Conservation (phyloP, 2,797 vertebrate genomes). For the Neostethus bicornis region DNA sequence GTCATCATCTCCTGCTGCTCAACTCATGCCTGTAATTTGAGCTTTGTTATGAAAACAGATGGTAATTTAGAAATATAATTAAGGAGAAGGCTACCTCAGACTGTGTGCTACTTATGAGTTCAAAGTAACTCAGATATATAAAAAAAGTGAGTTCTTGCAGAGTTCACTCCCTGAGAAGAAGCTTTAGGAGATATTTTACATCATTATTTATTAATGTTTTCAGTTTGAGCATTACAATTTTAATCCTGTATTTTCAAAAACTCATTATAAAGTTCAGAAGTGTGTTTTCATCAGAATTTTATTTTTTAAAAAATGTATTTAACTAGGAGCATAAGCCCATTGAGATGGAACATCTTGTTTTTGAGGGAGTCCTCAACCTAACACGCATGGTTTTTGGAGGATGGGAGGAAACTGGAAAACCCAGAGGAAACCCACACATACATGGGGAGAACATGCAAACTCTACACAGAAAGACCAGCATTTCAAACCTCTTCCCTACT, state of each 20-base stretch:
- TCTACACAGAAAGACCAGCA: too few relatives aligned
- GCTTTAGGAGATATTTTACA: conserved; percentile 2
- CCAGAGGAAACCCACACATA: too few relatives aligned
- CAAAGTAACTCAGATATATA: conserved; percentile 12
- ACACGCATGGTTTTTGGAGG: too few relatives aligned
- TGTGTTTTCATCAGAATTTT: neutral
- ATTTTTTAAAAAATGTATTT: too few relatives aligned
- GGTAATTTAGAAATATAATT: conserved; percentile 55
- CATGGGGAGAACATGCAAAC: too few relatives aligned
- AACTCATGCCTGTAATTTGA: conserved; percentile 50
- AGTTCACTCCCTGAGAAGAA: conserved; percentile 20
- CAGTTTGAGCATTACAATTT: neutral
- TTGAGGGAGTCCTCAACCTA: too few relatives aligned
- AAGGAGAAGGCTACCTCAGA: conserved; percentile 31
- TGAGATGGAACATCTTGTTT: too few relatives aligned
- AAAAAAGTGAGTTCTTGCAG: conserved; percentile 11
- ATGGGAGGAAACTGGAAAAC: too few relatives aligned
- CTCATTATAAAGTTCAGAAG: neutral
- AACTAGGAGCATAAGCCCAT: too few relatives aligned
- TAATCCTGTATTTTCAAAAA: neutral
- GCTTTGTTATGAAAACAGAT: conserved; percentile 63
- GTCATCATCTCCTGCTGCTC: conserved; percentile 37
- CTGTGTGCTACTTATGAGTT: neutral
- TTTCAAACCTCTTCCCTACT: too few relatives aligned
- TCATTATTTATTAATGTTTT: neutral